Conservation (phyloP, 2,888 invertebrate species). For the Ditula angustiorana region DNA sequence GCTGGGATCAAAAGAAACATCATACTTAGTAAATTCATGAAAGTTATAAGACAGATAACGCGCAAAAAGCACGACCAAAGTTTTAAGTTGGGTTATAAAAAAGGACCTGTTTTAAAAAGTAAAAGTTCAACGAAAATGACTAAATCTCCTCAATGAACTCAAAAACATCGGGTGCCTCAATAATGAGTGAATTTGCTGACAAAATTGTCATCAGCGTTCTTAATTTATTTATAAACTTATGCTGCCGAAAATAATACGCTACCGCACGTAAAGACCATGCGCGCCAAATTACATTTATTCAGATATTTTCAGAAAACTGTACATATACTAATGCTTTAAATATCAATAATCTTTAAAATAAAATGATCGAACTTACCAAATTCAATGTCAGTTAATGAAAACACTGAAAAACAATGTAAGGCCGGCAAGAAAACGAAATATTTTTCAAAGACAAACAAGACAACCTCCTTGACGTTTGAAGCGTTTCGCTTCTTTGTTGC, state of each 20-base stretch:
- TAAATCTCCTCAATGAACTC: too few relatives aligned
- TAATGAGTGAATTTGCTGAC: not conserved
- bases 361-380: slow-evolving; percentile 20
- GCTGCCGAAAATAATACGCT: not conserved
- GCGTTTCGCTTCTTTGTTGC: slow-evolving; percentile 34
- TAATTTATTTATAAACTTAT: not conserved
- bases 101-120: not conserved
- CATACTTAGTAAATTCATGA: not conserved
- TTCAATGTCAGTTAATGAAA: slow-evolving; percentile 27
- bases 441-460: slow-evolving; percentile 35
- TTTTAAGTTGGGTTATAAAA: not conserved
- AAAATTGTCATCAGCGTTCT: not conserved
- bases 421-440: slow-evolving; percentile 50
- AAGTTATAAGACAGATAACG: not conserved
- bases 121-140: not conserved
- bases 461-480: slow-evolving; percentile 41
- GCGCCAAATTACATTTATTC: not conserved
- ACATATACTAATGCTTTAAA: not conserved
- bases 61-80: not conserved
- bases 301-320: not conserved
- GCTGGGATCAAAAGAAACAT: slow-evolving; percentile 39
- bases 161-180: not conserved
- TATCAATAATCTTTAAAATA: not conserved
- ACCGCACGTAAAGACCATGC: not conserved
- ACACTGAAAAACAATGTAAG: slow-evolving; percentile 48